A percentile compares a stretch with the other conserved stretches of the same genome.
These are phyloP conservation scores for Macroglossus sobrinus DNA, from an alignment of 2,113 vertebrate species.

Conservation along the genomic window DNA sequence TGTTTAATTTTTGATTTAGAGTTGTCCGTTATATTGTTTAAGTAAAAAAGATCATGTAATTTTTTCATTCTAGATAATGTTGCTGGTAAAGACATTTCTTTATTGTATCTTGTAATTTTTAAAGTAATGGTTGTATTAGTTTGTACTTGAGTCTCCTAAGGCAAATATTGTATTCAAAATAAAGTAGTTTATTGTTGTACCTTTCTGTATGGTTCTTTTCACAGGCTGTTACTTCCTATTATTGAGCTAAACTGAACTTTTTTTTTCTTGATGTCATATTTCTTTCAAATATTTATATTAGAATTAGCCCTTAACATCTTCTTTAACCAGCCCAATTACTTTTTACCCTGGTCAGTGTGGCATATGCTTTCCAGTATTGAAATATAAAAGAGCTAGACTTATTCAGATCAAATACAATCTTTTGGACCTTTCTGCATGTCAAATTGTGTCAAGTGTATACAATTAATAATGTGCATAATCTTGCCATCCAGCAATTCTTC, in stretches of 20 bases:
- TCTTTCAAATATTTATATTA: neutral
- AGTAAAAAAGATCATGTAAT: neutral
- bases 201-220: neutral
- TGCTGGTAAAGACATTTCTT: neutral
- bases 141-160: neutral
- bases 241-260: neutral
- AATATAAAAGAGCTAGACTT: neutral
- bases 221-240: neutral
- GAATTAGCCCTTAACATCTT: neutral
- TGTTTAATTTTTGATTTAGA: constrained; percentile 12
- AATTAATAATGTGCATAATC: neutral
- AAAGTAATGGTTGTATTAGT: neutral
- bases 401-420: neutral
- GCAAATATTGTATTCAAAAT: neutral
- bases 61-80: neutral
- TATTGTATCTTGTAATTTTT: neutral
- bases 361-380: neutral
- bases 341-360: neutral
- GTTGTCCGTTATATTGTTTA: neutral
- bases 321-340: neutral
- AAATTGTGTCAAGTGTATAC: neutral
- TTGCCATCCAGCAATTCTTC: neutral
- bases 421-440: neutral
- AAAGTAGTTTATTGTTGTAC: neutral
- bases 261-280: neutral